Evolutionary conservation across 2,888 invertebrate genomes (phyloP).

Genomic region (Chironomus tentans): DNA sequence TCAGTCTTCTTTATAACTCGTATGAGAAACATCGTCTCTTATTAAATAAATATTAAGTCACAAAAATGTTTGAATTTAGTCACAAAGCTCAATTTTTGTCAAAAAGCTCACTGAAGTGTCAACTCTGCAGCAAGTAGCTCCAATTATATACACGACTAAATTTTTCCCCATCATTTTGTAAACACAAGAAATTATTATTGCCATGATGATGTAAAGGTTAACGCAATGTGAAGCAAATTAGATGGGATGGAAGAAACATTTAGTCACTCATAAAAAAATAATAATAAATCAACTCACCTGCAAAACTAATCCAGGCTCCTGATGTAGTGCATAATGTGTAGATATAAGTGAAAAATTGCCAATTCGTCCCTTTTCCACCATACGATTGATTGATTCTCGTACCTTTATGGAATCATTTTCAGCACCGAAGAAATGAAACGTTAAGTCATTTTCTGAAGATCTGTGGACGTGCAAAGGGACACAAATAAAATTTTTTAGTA

Average conservation of each 20-base stretch:
- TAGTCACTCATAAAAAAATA: neutral
- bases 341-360: slow-evolving; percentile 53
- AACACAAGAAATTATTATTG: no score
- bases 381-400: slow-evolving; percentile 46
- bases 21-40: no score
- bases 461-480: slow-evolving; percentile 28
- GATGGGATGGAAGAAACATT: no score
- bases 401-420: slow-evolving; percentile 41
- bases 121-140: no score
- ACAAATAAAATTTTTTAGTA: neutral
- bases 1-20: no score
- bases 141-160: no score
- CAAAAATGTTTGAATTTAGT: no score
- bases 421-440: slow-evolving; percentile 44
- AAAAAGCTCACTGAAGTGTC: no score
- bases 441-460: slow-evolving; percentile 45
- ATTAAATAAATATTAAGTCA: no score
- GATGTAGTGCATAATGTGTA: slow-evolving; percentile 58
- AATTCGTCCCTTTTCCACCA: slow-evolving; percentile 52
- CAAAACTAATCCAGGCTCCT: slow-evolving; percentile 60
- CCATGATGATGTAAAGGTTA: neutral
- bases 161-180: no score
- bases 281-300: slow-evolving; percentile 46
- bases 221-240: neutral
- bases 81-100: no score